Conservation (phyloP, 2,888 invertebrate species). For the Acronicta leporina region DNA sequence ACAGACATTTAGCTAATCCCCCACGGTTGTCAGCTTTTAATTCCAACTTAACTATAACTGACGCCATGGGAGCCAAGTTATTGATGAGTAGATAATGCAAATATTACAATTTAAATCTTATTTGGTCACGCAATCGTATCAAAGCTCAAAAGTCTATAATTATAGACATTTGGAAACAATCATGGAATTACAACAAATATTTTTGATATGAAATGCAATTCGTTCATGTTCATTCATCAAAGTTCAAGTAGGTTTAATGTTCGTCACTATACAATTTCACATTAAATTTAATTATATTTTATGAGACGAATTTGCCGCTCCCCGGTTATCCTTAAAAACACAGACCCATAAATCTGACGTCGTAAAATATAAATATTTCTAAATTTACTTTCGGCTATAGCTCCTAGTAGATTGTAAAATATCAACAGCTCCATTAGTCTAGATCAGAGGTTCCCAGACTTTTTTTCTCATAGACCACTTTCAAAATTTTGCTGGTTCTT, state of each 20-base stretch:
- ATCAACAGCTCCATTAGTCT: no score
- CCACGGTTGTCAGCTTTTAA: conserved; percentile 37
- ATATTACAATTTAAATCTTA: background rate
- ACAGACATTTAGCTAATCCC: conserved; percentile 56
- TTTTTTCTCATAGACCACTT: no score
- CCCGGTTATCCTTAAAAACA: conserved; percentile 25
- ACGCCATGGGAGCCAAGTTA: conserved; percentile 15
- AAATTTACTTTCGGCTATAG: conserved; percentile 29
- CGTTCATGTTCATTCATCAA: background rate
- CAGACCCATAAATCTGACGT: conserved; percentile 32
- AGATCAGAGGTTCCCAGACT: no score
- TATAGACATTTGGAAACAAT: no score
- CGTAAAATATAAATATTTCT: conserved; percentile 44
- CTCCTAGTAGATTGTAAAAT: no score
- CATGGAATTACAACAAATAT: background rate
- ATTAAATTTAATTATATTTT: conserved; percentile 24
- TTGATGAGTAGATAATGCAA: conserved; percentile 28
- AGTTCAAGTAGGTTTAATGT: background rate
- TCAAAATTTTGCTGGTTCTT: no score
- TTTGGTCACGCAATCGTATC: background rate
- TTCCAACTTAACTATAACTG: conserved; percentile 11
- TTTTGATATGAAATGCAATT: conserved; percentile 3
- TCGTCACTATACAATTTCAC: background rate
- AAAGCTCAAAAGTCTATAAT: background rate
- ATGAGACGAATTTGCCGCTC: conserved; percentile 13